These are phyloP conservation scores for Troilus luridus DNA, from an alignment of 2,888 invertebrate genomes.

Conservation along the genomic window DNA sequence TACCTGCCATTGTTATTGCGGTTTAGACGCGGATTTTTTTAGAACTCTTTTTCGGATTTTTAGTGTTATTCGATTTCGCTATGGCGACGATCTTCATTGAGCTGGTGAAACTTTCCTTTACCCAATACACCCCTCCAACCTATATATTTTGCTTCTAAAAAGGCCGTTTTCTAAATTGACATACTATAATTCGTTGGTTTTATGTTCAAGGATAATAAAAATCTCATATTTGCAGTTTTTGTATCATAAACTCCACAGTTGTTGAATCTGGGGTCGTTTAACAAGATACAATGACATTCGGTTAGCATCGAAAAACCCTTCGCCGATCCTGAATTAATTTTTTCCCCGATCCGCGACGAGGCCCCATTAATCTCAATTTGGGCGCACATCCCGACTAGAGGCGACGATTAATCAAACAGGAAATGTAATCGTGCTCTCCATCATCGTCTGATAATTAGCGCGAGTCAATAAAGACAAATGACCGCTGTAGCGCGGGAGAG, in stretches of 20 bases:
- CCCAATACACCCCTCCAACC: no score
- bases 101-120: no score
- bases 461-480: constrained; percentile 16
- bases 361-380: not conserved
- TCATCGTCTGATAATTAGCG: constrained; percentile 11
- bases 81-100: no score
- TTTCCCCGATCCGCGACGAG: not conserved
- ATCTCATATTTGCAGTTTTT: not conserved
- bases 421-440: constrained; percentile 21
- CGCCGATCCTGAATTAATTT: not conserved
- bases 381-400: constrained; percentile 5
- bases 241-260: no score
- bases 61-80: no score
- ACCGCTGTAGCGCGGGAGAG: not conserved
- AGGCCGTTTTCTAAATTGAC: not conserved
- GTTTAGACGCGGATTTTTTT: no score
- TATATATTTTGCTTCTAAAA: no score
- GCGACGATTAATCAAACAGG: not conserved
- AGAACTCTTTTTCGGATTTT: no score
- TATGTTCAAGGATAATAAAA: not conserved
- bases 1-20: no score
- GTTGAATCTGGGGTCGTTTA: not conserved
- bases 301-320: not conserved
- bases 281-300: not conserved
- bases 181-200: not conserved